These are phyloP conservation scores for Cistogaster globosa DNA, from an alignment of 2,888 invertebrate species.

Conservation along the genomic window DNA sequence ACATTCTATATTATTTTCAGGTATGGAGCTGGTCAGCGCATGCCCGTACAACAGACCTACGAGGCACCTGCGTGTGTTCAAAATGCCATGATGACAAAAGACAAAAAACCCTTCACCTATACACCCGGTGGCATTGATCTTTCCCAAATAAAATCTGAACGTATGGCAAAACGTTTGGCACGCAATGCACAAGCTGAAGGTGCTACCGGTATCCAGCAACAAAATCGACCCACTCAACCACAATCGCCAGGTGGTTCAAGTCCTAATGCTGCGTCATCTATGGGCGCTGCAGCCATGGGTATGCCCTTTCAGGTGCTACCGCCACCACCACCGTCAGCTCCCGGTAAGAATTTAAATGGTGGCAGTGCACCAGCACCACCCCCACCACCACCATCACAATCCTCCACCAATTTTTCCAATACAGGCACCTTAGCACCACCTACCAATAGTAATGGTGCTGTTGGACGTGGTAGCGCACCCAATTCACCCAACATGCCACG, in stretches of 20 bases:
- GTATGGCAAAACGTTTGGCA: slow-evolving; percentile 91
- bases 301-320: slow-evolving; percentile 87
- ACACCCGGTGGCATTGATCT: slow-evolving; percentile 96
- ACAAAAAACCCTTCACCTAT: slow-evolving; percentile 98
- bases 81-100: slow-evolving; percentile 97
- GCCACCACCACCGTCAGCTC: slow-evolving; percentile 84
- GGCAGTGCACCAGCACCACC: slow-evolving; percentile 84
- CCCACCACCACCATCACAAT: slow-evolving; percentile 80
- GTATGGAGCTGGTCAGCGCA: slow-evolving; percentile 80
- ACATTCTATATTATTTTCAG: slow-evolving; percentile 70
- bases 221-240: slow-evolving; percentile 83
- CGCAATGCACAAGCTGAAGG: slow-evolving; percentile 89
- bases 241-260: slow-evolving; percentile 77
- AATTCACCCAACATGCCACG: slow-evolving; percentile 83
- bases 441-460: slow-evolving; percentile 60
- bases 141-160: slow-evolving; percentile 94
- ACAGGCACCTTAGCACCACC: slow-evolving; percentile 82
- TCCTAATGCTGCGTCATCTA: slow-evolving; percentile 78
- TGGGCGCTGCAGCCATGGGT: slow-evolving; percentile 86
- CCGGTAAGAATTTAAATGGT: slow-evolving; percentile 83
- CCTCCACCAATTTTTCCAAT: slow-evolving; percentile 74
- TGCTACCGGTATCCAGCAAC: slow-evolving; percentile 85
- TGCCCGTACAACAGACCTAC: slow-evolving; percentile 77
- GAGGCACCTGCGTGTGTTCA: slow-evolving; percentile 95
- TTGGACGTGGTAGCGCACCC: slow-evolving; percentile 78